phyloP scores from a whole-genome alignment of 2,113 vertebrate species.

The Gallinago paraguaiae region DNA sequence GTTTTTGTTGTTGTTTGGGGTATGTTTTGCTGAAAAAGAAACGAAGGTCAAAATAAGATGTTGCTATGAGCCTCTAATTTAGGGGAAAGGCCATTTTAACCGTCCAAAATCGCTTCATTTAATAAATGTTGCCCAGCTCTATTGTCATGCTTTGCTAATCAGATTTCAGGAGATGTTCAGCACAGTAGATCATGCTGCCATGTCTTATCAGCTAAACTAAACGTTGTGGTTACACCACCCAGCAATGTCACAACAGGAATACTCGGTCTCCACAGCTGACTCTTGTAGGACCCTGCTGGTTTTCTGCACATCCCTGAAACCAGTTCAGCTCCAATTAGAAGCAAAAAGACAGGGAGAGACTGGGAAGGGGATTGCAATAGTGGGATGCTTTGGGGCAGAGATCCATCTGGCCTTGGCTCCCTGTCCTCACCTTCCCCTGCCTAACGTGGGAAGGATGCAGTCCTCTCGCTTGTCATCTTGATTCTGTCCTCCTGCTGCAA shows the following conservation, averaged over 20 bases:
- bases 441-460: accelerated
- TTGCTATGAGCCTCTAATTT: not conserved
- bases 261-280: not conserved
- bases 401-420: not conserved
- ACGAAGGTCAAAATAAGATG: not conserved
- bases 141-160: not conserved
- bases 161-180: not conserved
- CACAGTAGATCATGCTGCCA: not conserved
- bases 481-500: not conserved
- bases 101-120: not conserved
- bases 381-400: not conserved
- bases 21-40: not conserved
- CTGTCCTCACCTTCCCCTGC: not conserved
- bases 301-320: not conserved
- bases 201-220: not conserved
- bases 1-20: not conserved
- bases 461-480: not conserved
- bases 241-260: not conserved
- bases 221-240: not conserved
- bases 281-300: not conserved
- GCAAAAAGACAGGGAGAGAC: not conserved
- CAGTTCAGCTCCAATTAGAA: not conserved
- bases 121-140: not conserved
- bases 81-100: not conserved
- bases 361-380: not conserved